Evolutionary conservation across 1,140 invertebrate genomes (phyloP).

Genomic region (Sycophaga agraensis): DNA sequence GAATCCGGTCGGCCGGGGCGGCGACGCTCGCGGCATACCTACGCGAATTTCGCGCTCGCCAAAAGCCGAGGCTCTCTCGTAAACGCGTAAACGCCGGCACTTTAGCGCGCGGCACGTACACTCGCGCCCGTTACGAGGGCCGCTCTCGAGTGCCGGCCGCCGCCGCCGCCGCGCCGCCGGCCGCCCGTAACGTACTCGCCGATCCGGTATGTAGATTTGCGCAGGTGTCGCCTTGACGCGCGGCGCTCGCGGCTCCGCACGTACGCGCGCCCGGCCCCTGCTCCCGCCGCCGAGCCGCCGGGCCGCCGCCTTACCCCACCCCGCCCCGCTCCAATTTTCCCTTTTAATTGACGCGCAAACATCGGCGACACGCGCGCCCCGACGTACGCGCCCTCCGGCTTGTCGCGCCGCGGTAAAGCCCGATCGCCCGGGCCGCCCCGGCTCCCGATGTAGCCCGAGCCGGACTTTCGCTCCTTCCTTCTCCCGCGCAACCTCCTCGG

Average conservation of each 20-base stretch:
- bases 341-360: slow-evolving; percentile 41
- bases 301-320: neutral
- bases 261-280: neutral
- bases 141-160: too few species aligned
- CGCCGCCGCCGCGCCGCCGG: too few species aligned
- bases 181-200: slow-evolving; percentile 33
- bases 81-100: slow-evolving; percentile 16
- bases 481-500: too few species aligned
- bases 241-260: slow-evolving; percentile 2
- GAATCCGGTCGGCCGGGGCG: neutral
- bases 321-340: slow-evolving; percentile 37
- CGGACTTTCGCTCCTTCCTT: too few species aligned
- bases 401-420: too few species aligned
- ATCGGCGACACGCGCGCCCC: slow-evolving; percentile 30
- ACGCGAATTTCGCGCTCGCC: too few species aligned
- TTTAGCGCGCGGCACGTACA: slow-evolving; percentile 20
- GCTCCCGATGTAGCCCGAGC: too few species aligned
- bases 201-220: slow-evolving; percentile 48
- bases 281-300: slow-evolving; percentile 16
- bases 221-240: slow-evolving; percentile 40
- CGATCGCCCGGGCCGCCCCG: too few species aligned
- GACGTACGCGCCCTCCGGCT: slow-evolving; percentile 10
- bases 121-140: too few species aligned
- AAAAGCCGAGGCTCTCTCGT: too few species aligned
- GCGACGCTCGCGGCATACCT: too few species aligned